phyloP scores from a whole-genome alignment of 2,888 invertebrate species.

The Nudaria mundana region DNA sequence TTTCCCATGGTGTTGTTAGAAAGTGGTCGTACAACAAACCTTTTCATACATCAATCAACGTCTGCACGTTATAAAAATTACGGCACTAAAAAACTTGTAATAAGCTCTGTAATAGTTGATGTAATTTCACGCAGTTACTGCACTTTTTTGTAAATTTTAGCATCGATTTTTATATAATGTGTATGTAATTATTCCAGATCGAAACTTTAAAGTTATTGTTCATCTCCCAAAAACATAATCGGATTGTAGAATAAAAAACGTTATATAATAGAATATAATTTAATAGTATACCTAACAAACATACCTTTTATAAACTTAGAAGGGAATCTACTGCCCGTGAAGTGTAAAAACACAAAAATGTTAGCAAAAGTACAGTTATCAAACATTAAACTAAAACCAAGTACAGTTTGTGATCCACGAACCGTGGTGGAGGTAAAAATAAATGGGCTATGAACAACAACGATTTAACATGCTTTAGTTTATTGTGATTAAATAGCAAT shows the following conservation, averaged over 20 bases:
- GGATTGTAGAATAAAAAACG: too few relatives aligned
- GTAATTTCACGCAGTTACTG: too few relatives aligned
- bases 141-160: too few relatives aligned
- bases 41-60: slow-evolving; percentile 33
- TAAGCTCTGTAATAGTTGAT: too few relatives aligned
- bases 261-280: too few relatives aligned
- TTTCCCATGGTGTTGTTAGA: slow-evolving; percentile 70
- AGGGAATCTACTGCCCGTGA: slow-evolving; percentile 21
- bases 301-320: slow-evolving; percentile 12
- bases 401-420: slow-evolving; percentile 26
- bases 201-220: too few relatives aligned
- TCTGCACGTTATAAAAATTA: slow-evolving; percentile 37
- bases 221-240: too few relatives aligned
- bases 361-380: slow-evolving; percentile 29
- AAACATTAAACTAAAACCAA: slow-evolving; percentile 18
- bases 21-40: slow-evolving; percentile 54
- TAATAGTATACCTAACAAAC: too few relatives aligned
- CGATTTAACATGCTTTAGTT: too few relatives aligned
- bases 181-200: too few relatives aligned
- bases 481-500: neutral
- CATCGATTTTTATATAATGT: too few relatives aligned
- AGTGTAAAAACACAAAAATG: slow-evolving; percentile 11
- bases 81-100: too few relatives aligned
- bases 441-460: slow-evolving; percentile 12
- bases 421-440: slow-evolving; percentile 27